Conservation (phyloP, 2,797 vertebrate genomes). For the Fratercula arctica region DNA sequence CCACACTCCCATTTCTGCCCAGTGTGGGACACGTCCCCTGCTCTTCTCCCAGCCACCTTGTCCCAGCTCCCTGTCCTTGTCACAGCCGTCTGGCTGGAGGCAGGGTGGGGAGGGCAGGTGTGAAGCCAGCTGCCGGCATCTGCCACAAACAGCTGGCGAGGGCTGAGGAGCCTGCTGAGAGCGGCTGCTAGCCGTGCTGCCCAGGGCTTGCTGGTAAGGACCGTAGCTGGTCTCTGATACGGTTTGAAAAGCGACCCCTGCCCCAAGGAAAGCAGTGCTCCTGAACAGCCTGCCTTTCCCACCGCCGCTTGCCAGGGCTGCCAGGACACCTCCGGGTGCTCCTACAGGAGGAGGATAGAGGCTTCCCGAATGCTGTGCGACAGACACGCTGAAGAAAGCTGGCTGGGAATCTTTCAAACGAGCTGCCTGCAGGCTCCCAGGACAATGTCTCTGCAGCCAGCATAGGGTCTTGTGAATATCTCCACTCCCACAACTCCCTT, state of each 20-base stretch:
- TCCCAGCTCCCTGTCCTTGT: neutral
- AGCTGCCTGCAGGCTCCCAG: neutral
- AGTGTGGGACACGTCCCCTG: neutral
- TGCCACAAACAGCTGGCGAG: neutral
- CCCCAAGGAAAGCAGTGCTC: neutral
- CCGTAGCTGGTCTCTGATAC: rapidly evolving
- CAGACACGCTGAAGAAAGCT: neutral
- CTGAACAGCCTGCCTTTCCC: neutral
- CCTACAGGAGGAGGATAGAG: neutral
- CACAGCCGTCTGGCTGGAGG: neutral
- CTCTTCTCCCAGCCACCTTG: neutral
- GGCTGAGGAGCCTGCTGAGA: neutral
- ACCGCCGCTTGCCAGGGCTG: neutral
- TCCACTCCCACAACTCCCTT: neutral
- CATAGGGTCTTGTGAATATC: neutral
- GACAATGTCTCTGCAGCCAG: neutral
- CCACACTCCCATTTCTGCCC: neutral
- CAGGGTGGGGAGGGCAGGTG: neutral
- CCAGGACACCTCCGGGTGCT: neutral
- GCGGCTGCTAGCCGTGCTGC: rapidly evolving
- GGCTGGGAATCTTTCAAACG: neutral
- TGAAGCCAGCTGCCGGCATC: neutral
- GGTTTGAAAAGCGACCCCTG: neutral
- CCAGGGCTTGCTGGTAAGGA: neutral
- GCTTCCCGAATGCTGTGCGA: rapidly evolving